phyloP scores from a whole-genome alignment of 1,140 invertebrate species.

The Eurytemora carolleeae region DNA sequence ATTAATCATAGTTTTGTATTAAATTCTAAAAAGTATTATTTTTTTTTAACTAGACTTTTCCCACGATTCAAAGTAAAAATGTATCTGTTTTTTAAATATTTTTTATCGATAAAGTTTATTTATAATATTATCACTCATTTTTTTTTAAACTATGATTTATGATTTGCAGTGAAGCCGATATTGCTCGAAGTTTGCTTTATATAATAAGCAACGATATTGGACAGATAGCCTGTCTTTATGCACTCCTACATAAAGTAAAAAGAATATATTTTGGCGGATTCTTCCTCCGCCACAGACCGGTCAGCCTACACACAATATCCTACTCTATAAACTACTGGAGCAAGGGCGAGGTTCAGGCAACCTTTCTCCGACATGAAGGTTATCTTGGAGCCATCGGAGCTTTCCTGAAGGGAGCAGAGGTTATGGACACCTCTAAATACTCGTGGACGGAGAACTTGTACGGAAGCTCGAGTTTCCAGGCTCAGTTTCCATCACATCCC shows the following conservation, averaged over 20 bases:
- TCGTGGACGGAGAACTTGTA: slow-evolving; percentile 56
- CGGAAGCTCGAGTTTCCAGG: slow-evolving; percentile 43
- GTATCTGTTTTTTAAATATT: too few species aligned
- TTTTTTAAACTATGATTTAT: too few species aligned
- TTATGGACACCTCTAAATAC: slow-evolving; percentile 36
- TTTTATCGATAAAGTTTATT: too few species aligned
- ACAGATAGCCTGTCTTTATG: slow-evolving; percentile 49
- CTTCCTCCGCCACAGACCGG: slow-evolving; percentile 49
- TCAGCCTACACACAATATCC: slow-evolving; percentile 52
- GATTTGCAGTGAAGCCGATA: slow-evolving; percentile 36
- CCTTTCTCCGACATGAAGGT: slow-evolving; percentile 54
- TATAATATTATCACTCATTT: too few species aligned
- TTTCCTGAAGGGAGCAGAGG: slow-evolving; percentile 46
- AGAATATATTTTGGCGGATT: slow-evolving; percentile 33
- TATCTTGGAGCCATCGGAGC: slow-evolving; percentile 56
- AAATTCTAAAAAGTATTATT: too few species aligned
- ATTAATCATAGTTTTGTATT: too few species aligned
- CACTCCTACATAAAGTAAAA: slow-evolving; percentile 40
- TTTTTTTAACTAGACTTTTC: too few species aligned
- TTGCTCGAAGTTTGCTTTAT: slow-evolving; percentile 46
- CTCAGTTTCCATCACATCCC: slow-evolving; percentile 46
- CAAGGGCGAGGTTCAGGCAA: slow-evolving; percentile 42
- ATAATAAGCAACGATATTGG: slow-evolving; percentile 57
- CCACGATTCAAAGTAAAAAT: too few species aligned
- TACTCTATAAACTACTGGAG: slow-evolving; percentile 57